These are phyloP conservation scores for Amphiura filiformis DNA, from an alignment of 35 echinoderm and acorn worm genomes.

Conservation along the genomic window DNA sequence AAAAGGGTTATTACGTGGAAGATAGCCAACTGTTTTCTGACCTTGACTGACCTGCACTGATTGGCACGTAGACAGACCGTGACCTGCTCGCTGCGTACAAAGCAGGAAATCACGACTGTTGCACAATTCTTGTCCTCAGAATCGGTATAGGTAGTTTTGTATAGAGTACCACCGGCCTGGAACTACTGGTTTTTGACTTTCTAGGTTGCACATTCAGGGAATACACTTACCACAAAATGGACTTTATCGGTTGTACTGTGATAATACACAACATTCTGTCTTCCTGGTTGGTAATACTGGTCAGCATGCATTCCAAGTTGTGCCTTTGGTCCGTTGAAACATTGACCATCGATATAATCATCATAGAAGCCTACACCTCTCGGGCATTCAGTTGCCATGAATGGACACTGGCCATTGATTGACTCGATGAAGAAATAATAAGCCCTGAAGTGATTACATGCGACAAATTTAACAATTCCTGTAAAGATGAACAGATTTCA, in stretches of 20 bases:
- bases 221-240: conserved; percentile 16
- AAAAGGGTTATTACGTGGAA: no score
- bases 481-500: no score
- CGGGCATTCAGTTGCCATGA: conserved; percentile 36
- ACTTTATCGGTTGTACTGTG: conserved; percentile 30
- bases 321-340: conserved; percentile 26
- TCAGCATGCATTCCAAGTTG: conserved; percentile 39
- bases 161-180: no score
- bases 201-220: no score
- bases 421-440: conserved; percentile 84
- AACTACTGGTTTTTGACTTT: no score
- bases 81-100: no score
- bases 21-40: no score
- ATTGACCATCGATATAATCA: conserved; percentile 45
- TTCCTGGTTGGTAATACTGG: conserved; percentile 13
- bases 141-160: no score
- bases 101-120: no score
- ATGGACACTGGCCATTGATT: conserved; percentile 57
- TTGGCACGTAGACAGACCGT: no score
- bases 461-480: conserved; percentile 79
- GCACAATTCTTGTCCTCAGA: no score
- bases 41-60: no score
- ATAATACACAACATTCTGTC: not conserved
- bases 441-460: conserved; percentile 77
- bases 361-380: conserved; percentile 32